Evolutionary conservation across 1,140 invertebrate species (phyloP).

Genomic region (Mesaphorura yosii): DNA sequence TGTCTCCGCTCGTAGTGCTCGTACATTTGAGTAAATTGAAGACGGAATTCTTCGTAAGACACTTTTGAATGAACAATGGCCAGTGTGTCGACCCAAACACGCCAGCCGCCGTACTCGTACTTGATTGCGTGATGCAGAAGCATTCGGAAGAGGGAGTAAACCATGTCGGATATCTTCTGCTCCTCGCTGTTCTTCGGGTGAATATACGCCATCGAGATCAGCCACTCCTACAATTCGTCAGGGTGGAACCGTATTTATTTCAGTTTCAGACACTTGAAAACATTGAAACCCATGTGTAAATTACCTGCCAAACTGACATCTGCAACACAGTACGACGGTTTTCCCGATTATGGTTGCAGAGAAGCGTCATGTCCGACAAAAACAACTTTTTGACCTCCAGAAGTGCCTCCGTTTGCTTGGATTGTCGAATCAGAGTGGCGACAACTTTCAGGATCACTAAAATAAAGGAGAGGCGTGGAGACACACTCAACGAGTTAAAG

Average conservation of each 20-base stretch:
- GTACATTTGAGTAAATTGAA: slow-evolving; percentile 93
- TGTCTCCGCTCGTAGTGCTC: slow-evolving; percentile 88
- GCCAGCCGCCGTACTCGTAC: slow-evolving; percentile 98
- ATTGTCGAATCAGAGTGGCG: slow-evolving; percentile 90
- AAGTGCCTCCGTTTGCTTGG: slow-evolving; percentile 79
- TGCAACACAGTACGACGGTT: slow-evolving; percentile 93
- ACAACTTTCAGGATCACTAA: slow-evolving; percentile 98
- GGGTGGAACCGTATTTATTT: neutral
- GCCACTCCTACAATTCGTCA: slow-evolving; percentile 88
- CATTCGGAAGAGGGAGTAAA: slow-evolving; percentile 94
- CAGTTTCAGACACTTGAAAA: neutral
- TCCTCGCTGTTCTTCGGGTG: slow-evolving; percentile 90
- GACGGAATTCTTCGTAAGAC: slow-evolving; percentile 92
- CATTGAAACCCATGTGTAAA: neutral
- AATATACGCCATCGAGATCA: slow-evolving; percentile 96
- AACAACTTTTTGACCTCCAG: slow-evolving; percentile 93
- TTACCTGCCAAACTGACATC: slow-evolving; percentile 98
- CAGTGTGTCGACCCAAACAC: slow-evolving; percentile 98
- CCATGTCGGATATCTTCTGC: slow-evolving; percentile 94
- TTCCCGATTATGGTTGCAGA: slow-evolving; percentile 94
- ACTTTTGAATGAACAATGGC: slow-evolving; percentile 99
- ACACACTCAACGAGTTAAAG: neutral
- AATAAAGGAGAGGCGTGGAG: too few relatives aligned
- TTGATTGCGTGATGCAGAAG: slow-evolving; percentile 97
- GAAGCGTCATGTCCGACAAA: slow-evolving; percentile 88